Evolutionary conservation across 2,113 vertebrate genomes (phyloP).

Genomic region (Syngnathus scovelli): DNA sequence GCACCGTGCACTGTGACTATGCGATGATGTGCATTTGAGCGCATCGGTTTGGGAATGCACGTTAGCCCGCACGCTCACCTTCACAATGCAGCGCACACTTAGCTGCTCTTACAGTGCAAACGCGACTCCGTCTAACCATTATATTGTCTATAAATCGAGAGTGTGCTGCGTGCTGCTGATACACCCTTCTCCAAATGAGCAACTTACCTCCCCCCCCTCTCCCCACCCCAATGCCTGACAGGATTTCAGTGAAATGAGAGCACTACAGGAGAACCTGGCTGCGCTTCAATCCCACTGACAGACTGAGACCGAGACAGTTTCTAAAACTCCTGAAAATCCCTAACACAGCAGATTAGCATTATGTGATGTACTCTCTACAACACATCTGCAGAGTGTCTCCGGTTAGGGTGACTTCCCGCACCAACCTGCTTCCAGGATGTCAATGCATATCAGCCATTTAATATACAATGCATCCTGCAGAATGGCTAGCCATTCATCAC

Average conservation of each 20-base stretch:
- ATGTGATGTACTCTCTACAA: conserved; percentile 63
- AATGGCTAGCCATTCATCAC: conserved; percentile 42
- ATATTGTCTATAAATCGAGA: conserved; percentile 59
- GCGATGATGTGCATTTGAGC: conserved; percentile 52
- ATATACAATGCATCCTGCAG: conserved; percentile 51
- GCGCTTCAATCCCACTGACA: conserved; percentile 72
- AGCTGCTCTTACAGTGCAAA: conserved; percentile 36
- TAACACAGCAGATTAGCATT: conserved; percentile 72
- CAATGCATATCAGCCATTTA: conserved; percentile 58
- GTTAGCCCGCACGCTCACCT: conserved; percentile 42
- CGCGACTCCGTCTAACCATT: conserved; percentile 42
- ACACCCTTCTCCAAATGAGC: conserved; percentile 64
- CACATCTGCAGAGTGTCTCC: conserved; percentile 66
- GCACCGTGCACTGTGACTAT: conserved; percentile 62
- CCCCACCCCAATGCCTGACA: conserved; percentile 56
- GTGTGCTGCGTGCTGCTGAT: conserved; percentile 54
- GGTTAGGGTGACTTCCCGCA: conserved; percentile 51
- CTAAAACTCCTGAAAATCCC: conserved; percentile 73
- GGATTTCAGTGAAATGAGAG: conserved; percentile 72
- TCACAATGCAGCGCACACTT: conserved; percentile 34
- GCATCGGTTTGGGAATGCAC: conserved; percentile 36
- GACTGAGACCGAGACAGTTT: conserved; percentile 69
- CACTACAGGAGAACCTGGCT: conserved; percentile 72
- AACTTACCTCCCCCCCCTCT: conserved; percentile 43
- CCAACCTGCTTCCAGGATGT: conserved; percentile 52